Percentiles rank a stretch among this genome's conserved stretches.
phyloP scores from a whole-genome alignment of 2,888 invertebrate species.

The Eledone cirrhosa region DNA sequence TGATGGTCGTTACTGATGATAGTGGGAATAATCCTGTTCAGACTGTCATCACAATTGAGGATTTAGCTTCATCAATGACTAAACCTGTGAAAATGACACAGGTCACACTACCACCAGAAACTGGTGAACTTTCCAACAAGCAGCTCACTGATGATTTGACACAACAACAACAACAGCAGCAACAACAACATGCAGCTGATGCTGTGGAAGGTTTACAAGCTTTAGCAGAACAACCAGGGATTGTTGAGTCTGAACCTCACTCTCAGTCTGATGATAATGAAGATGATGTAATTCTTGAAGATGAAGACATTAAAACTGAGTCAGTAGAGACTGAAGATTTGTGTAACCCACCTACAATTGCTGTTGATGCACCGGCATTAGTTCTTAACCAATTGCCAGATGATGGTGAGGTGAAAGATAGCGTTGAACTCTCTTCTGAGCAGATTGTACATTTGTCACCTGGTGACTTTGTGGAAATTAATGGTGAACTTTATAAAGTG shows the following conservation, averaged over 20 bases:
- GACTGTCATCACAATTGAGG: slow-evolving; percentile 48
- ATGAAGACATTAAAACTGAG: slow-evolving; percentile 39
- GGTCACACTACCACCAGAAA: neutral
- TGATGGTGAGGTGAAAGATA: slow-evolving; percentile 35
- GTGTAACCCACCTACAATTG: neutral
- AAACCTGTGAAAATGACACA: slow-evolving; percentile 21
- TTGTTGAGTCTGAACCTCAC: slow-evolving; percentile 36
- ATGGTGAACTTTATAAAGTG: slow-evolving; percentile 63
- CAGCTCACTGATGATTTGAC: slow-evolving; percentile 3
- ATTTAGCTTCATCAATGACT: slow-evolving; percentile 43
- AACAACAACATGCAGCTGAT: slow-evolving; percentile 54
- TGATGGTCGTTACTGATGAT: slow-evolving; percentile 27
- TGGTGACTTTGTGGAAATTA: slow-evolving; percentile 63
- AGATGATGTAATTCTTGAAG: slow-evolving; percentile 23
- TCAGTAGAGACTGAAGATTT: slow-evolving; percentile 36
- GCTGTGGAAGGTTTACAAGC: slow-evolving; percentile 62
- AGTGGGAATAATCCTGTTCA: slow-evolving; percentile 26
- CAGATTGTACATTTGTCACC: slow-evolving; percentile 55
- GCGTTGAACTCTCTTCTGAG: slow-evolving; percentile 56
- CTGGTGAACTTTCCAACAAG: neutral
- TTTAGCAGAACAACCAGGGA: slow-evolving; percentile 54
- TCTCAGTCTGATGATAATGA: slow-evolving; percentile 15
- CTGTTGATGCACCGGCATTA: slow-evolving; percentile 17
- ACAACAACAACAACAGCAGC: slow-evolving; percentile 41
- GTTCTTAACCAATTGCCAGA: slow-evolving; percentile 7